Conservation (phyloP, 2,888 invertebrate species). For the Eupithecia exiguata region DNA sequence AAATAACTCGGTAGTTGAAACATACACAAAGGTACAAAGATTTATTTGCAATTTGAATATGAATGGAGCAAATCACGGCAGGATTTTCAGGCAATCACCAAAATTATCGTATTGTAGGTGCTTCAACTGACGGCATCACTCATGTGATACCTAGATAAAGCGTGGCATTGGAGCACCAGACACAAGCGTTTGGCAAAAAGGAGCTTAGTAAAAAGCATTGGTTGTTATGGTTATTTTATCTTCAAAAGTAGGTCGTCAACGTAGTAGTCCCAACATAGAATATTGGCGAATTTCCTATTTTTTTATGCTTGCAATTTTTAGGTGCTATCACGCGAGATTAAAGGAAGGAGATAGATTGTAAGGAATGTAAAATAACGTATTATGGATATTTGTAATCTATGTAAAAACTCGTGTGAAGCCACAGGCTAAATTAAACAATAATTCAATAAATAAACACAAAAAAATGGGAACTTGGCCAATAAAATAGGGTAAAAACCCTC, state of each 20-base stretch:
- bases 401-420: background rate
- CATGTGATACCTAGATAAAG: background rate
- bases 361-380: background rate
- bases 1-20: background rate
- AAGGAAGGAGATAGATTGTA: background rate
- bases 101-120: background rate
- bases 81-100: background rate
- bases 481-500: constrained; percentile 58
- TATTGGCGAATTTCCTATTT: background rate
- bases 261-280: no score
- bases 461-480: constrained; percentile 63
- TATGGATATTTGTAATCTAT: background rate
- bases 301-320: background rate
- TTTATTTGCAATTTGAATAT: constrained; percentile 8
- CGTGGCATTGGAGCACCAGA: background rate
- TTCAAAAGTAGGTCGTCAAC: background rate
- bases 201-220: background rate
- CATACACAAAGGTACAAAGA: background rate
- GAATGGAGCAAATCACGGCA: background rate
- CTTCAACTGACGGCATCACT: background rate
- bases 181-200: background rate
- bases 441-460: constrained; percentile 42
- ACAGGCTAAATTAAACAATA: constrained; percentile 8
- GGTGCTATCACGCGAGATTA: background rate
- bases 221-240: background rate